Conservation (phyloP, 2,113 vertebrate genomes). For the Nothocercus julius region DNA sequence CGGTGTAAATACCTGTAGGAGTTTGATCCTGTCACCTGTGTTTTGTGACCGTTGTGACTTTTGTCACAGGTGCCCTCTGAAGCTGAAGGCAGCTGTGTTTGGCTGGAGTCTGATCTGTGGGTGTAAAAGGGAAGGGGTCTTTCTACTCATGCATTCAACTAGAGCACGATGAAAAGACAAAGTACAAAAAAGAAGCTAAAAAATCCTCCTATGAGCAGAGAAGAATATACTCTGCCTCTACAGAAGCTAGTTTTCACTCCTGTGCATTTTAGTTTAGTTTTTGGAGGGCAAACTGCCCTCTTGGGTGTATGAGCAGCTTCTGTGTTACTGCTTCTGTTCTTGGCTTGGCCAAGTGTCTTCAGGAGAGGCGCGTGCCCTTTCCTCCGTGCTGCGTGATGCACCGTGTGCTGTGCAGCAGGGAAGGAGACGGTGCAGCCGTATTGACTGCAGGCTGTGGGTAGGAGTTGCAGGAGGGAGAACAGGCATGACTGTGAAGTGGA, state of each 20-base stretch:
- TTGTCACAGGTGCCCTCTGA: neutral
- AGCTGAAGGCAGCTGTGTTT: neutral
- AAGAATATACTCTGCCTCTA: neutral
- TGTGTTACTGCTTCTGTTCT: neutral
- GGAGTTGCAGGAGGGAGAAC: conserved; percentile 23
- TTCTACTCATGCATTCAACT: neutral
- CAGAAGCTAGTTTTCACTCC: neutral
- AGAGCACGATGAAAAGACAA: neutral
- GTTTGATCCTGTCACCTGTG: neutral
- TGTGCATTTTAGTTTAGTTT: neutral
- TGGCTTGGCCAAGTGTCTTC: neutral
- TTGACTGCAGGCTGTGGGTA: neutral
- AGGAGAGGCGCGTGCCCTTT: neutral
- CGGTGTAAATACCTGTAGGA: neutral
- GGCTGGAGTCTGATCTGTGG: neutral
- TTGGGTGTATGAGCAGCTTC: neutral
- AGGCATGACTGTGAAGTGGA: neutral
- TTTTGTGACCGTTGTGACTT: neutral
- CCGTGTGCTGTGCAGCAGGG: neutral
- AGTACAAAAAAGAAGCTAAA: neutral
- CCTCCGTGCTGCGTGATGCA: neutral
- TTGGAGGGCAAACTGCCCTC: neutral
- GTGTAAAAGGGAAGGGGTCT: neutral
- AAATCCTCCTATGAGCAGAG: neutral
- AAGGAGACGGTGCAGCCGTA: neutral